These are phyloP conservation scores for Nesogale talazaci DNA, from an alignment of 2,113 vertebrate genomes.

Conservation along the genomic window DNA sequence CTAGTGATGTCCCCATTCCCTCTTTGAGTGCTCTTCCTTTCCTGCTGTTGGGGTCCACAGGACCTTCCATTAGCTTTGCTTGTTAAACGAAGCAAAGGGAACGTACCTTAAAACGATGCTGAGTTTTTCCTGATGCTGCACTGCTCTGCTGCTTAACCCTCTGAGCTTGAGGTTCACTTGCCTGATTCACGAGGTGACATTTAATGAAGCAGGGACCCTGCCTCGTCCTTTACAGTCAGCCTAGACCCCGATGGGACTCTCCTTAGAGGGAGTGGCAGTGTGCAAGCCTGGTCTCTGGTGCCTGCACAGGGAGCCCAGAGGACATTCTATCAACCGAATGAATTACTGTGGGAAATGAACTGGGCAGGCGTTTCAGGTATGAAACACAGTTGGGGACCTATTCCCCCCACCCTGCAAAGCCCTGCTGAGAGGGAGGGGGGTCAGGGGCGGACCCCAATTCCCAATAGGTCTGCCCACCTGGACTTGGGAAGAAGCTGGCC, in stretches of 20 bases:
- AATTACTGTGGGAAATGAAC: constrained; percentile 46
- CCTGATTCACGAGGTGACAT: neutral
- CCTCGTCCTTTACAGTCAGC: neutral
- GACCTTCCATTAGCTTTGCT: constrained; percentile 35
- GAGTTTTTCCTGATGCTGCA: constrained; percentile 8
- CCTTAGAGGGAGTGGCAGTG: neutral
- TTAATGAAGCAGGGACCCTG: constrained; percentile 23
- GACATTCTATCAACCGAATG: constrained; percentile 22
- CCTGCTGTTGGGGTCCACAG: constrained; percentile 9
- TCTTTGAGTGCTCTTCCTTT: neutral
- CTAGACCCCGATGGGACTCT: constrained; percentile 29
- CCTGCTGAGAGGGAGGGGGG: constrained; percentile 14
- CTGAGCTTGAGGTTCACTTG: constrained; percentile 39
- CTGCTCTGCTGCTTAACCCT: constrained; percentile 15
- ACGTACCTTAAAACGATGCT: neutral
- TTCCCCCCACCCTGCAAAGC: neutral
- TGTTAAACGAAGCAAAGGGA: constrained; percentile 28
- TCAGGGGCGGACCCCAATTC: constrained; percentile 24
- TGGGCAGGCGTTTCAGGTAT: constrained; percentile 45
- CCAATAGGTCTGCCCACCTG: constrained; percentile 38
- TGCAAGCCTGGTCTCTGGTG: constrained; percentile 16
- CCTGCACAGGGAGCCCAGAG: neutral
- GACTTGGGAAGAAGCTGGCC: constrained; percentile 59
- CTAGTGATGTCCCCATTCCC: neutral
- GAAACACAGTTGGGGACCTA: neutral